Base-by-base conservation (phyloP, 2,797 vertebrate genomes). In the Valencia hispanica region DNA sequence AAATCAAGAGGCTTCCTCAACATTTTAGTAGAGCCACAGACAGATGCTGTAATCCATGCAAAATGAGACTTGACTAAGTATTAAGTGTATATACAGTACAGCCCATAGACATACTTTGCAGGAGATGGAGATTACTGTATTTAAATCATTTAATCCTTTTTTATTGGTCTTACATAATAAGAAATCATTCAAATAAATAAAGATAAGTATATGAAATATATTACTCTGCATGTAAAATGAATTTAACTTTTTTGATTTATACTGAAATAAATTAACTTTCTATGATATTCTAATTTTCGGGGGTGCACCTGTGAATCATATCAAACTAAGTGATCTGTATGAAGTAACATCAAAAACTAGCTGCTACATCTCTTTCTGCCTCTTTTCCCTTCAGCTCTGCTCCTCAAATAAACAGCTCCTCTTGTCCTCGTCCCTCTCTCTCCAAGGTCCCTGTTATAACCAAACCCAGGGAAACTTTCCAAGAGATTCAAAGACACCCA, bases 391-490 rank as follows among this genome's bases (percentile, higher is more conserved):
- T 25, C 66, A 70, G 79, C 78, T 82, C 79, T 77, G 74, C 68
- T 82, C 74, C 79, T 75, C 43, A 70, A 70, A 84, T 79, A 89
- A 90, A 84, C 74, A 82, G 69, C 78, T 51, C n/a, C 77, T 73
- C 72, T 59, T 14, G 5, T 79, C 81, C 75, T 89, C n/a, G 39
- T 86, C 83, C 84, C 72, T 77, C 83, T 69, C 83, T 69, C 78
- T 72, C 78, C 61, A 50, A 68, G 20, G 76, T 86, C 83, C 71
- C 75, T 78, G 72, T 90, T 84, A 82, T 76, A 85, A 88, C 83
- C 86, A 73, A 88, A 88, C 74, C 88, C 51, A 4, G 48, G 73
- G 80, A 94, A 94, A 92, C 82, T 89, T 92, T 93, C 61, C 20
- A 82, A 84, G 79, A 84, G 74, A 86, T 88, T 86, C 82, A 85